Evolutionary conservation across 2,888 invertebrate genomes (phyloP).

Genomic region (Hymenopus coronatus): DNA sequence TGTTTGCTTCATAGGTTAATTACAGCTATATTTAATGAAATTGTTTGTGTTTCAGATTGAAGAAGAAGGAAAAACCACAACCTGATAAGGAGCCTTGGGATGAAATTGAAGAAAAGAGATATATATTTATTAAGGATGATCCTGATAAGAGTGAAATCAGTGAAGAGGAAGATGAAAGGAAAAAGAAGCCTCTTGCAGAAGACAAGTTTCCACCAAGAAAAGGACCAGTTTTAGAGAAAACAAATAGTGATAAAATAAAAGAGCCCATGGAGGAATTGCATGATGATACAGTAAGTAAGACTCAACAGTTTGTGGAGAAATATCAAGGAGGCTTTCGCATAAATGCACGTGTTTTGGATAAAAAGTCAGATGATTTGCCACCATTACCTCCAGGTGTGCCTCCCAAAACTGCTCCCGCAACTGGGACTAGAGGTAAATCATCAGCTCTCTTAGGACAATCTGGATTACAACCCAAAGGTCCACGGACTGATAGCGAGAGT

Average conservation of each 20-base stretch:
- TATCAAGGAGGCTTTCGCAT: slow-evolving; percentile 35
- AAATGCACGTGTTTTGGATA: slow-evolving; percentile 29
- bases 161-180: slow-evolving; percentile 33
- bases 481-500: slow-evolving; percentile 47
- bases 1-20: no score
- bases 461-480: slow-evolving; percentile 41
- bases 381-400: slow-evolving; percentile 53
- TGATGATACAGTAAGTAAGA: slow-evolving; percentile 31
- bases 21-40: background rate
- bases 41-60: slow-evolving; percentile 49
- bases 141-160: slow-evolving; percentile 27
- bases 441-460: slow-evolving; percentile 45
- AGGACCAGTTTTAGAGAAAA: slow-evolving; percentile 30
- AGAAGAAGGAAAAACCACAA: slow-evolving; percentile 54
- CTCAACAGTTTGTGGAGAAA: slow-evolving; percentile 33
- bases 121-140: slow-evolving; percentile 37
- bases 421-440: slow-evolving; percentile 18
- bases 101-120: slow-evolving; percentile 47
- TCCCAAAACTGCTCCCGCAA: slow-evolving; percentile 44
- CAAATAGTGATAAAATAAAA: slow-evolving; percentile 31
- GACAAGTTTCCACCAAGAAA: slow-evolving; percentile 29
- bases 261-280: slow-evolving; percentile 24
- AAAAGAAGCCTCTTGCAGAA: slow-evolving; percentile 31
- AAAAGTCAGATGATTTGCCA: slow-evolving; percentile 47
- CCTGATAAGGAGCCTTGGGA: slow-evolving; percentile 40